phyloP scores from a whole-genome alignment of 2,797 vertebrate species.

The Xerus rutilus region DNA sequence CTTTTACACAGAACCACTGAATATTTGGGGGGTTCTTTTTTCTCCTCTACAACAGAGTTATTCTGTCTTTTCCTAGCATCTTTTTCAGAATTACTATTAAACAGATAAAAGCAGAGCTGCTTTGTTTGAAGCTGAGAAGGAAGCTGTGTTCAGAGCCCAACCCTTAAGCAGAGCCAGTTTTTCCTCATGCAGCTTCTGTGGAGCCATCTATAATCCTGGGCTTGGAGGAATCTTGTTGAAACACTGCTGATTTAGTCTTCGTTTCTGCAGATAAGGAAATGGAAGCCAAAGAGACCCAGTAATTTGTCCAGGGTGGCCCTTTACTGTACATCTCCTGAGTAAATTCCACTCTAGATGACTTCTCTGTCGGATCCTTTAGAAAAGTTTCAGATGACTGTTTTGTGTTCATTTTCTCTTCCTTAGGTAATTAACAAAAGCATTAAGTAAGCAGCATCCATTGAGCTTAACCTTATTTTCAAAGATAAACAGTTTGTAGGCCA shows the following conservation, averaged over 20 bases:
- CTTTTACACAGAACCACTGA: not conserved
- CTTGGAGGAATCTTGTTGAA: not conserved
- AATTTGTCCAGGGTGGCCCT: not conserved
- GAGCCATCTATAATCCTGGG: not conserved
- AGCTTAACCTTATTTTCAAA: slow-evolving; percentile 59
- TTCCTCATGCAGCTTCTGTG: not conserved
- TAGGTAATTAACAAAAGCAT: not conserved
- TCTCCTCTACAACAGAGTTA: not conserved
- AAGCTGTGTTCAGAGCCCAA: not conserved
- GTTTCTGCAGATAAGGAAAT: slow-evolving; percentile 42
- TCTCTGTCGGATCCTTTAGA: slow-evolving; percentile 15
- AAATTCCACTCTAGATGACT: not conserved
- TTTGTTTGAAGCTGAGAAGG: not conserved
- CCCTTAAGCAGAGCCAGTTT: not conserved
- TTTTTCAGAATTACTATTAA: slow-evolving; percentile 52
- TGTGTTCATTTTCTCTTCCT: slow-evolving; percentile 31
- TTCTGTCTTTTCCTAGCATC: not conserved
- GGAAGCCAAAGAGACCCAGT: not conserved
- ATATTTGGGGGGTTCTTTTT: not conserved
- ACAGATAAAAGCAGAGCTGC: not conserved
- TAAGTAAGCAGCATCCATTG: not conserved
- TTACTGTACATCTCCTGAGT: not conserved
- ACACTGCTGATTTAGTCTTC: not conserved
- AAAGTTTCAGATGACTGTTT: slow-evolving; percentile 21
- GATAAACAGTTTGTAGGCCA: not conserved